Evolutionary conservation across 2,797 vertebrate species (phyloP).

Genomic region (Taenioides sp.): DNA sequence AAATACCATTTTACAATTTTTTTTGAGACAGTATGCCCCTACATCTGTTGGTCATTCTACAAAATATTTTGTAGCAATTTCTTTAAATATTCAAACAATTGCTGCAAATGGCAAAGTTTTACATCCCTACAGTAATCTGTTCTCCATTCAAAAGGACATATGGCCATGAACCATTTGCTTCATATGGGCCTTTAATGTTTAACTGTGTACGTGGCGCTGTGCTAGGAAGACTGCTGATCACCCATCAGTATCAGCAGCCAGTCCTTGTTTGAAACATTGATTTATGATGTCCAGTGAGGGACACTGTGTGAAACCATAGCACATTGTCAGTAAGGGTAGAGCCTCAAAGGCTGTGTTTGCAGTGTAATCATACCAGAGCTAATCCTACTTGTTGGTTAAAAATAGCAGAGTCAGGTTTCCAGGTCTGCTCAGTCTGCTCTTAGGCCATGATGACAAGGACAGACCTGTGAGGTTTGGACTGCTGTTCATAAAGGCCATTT

Average conservation of each 20-base stretch:
- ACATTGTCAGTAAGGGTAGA: constrained; percentile 57
- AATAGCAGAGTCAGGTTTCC: constrained; percentile 72
- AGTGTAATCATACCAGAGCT: constrained; percentile 72
- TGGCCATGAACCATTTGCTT: constrained; percentile 21
- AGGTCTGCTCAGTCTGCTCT: constrained; percentile 38
- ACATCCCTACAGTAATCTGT: constrained; percentile 10
- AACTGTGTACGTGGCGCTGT: constrained; percentile 15
- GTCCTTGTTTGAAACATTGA: constrained; percentile 64
- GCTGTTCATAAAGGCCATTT: constrained; percentile 48
- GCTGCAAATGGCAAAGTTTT: constrained; percentile 8
- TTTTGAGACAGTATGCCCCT: neutral
- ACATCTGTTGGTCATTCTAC: constrained; percentile 22
- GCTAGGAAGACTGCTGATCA: constrained; percentile 20
- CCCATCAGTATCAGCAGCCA: constrained; percentile 34
- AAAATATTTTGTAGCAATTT: constrained; percentile 1
- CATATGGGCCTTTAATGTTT: constrained; percentile 12
- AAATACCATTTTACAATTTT: constrained; percentile 18
- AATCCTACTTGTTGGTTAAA: constrained; percentile 72
- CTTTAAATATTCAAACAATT: constrained; percentile 1
- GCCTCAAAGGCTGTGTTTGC: constrained; percentile 59
- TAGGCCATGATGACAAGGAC: constrained; percentile 60
- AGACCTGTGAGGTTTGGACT: constrained; percentile 51
- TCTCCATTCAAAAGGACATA: constrained; percentile 32
- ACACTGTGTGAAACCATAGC: constrained; percentile 73
- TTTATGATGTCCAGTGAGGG: constrained; percentile 49